Evolutionary conservation across 2,888 invertebrate genomes (phyloP).

Genomic region (Agrochola macilenta): DNA sequence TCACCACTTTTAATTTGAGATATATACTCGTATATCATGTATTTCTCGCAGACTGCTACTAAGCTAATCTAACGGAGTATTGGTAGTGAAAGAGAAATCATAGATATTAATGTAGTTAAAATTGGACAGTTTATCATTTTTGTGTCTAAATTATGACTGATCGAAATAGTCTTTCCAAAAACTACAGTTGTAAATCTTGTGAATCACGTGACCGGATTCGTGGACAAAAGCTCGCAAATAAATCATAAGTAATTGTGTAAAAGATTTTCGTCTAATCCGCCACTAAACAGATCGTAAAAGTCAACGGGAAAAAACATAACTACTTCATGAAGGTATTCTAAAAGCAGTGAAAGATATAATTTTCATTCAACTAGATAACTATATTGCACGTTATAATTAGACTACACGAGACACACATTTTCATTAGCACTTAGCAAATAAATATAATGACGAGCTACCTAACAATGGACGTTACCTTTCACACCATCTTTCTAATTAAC

Average conservation of each 20-base stretch:
- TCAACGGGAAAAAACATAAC: conserved; percentile 4
- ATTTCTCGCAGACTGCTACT: neutral
- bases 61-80: neutral
- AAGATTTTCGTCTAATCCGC: conserved; percentile 16
- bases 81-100: conserved; percentile 34
- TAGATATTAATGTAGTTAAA: conserved; percentile 11
- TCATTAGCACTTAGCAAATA: conserved; percentile 23
- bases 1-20: conserved; percentile 31
- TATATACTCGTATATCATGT: conserved; percentile 8
- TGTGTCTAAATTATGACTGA: conserved; percentile 7
- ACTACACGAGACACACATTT: conserved; percentile 11
- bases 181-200: conserved; percentile 7
- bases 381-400: conserved; percentile 13
- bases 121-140: conserved; percentile 26
- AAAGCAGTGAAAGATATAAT: conserved; percentile 2
- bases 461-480: conserved; percentile 39
- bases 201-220: neutral
- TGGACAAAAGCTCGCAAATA: conserved; percentile 32
- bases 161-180: neutral
- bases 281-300: conserved; percentile 36
- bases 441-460: conserved; percentile 39
- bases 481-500: conserved; percentile 51
- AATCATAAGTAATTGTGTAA: conserved; percentile 29
- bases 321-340: conserved; percentile 1
- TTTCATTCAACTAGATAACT: conserved; percentile 23